These are phyloP conservation scores for Lasioglossum figueresi DNA, from an alignment of 2,888 invertebrate genomes.

Conservation along the genomic window DNA sequence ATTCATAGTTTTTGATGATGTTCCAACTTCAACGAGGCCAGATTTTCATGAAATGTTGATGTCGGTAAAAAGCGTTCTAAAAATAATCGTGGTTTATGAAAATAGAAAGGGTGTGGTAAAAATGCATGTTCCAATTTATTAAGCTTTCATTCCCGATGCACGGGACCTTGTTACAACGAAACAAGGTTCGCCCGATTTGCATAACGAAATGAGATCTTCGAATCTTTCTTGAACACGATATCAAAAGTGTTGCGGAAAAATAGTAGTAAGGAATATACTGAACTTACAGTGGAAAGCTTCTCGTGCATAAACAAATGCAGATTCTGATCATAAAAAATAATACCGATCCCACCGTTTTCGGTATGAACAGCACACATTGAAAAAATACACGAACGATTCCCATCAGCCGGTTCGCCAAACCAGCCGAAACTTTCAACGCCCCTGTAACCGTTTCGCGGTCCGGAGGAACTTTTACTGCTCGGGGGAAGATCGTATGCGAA, in stretches of 20 bases:
- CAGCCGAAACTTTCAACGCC: not conserved
- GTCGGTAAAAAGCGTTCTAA: not conserved
- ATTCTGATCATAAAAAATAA: not conserved
- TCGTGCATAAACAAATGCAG: not conserved
- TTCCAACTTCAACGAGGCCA: not conserved
- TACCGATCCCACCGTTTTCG: not conserved
- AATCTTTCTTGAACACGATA: not conserved
- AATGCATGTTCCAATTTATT: conserved; percentile 1
- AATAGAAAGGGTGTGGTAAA: conserved; percentile 1
- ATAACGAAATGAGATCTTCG: conserved; percentile 5
- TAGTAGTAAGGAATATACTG: not conserved
- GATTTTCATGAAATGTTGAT: not conserved
- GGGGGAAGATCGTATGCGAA: conserved; percentile 22
- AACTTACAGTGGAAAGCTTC: not conserved
- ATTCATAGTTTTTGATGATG: not conserved
- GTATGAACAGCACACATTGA: not conserved
- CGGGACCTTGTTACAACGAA: not conserved
- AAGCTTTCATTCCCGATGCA: not conserved
- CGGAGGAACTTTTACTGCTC: conserved; percentile 36
- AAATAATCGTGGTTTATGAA: not conserved
- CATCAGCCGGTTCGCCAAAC: not conserved
- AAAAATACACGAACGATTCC: not conserved
- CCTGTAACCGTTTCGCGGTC: conserved; percentile 18
- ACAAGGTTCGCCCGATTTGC: not conserved
- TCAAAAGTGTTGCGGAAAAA: not conserved